Base-by-base conservation (phyloP, 2,888 invertebrate genomes). In the Papilio gigon region DNA sequence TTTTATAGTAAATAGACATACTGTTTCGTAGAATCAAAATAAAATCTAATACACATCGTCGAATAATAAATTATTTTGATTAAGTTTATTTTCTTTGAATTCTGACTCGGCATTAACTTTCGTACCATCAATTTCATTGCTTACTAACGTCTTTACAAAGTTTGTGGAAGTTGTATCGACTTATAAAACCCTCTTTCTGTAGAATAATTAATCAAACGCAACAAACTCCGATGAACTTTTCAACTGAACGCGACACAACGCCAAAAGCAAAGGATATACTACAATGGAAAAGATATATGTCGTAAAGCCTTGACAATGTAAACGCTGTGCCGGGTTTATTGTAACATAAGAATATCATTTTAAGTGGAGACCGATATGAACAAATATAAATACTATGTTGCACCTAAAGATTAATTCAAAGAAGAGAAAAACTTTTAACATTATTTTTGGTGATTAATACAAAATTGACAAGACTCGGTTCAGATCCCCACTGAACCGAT, bases 151-250 rank as follows among this genome's bases (percentile, higher is more conserved):
- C 62, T 58, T 63, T 44, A 44, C 25, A 56, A 67, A 67, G 42
- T 67, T 67, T 42, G 14, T 11, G 62, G 40, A 67, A 25, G 62
- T 67, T 33, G 56, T 67, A 40, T 56, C 56, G 67, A 63, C 62
- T 67, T 67, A 56, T 67, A 63, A 67, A 67, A 44, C 62, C 67
- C 62, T 63, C 30, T 25, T 42, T 44, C 40, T 58, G n/a, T 56
- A 58, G 42, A 44, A 67, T 63, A 63, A 67, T 67, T 67, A 67
- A 67, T 67, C 62, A 62, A 58, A 42, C 67, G 35, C 30, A 40
- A 42, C 61, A 22, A 53, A 67, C 11, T 44, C 17, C 20, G 37
- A n/a, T 44, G 67, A 67, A 63, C 56, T 67, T 63, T 53, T 44
- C 56, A 44, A 44, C 56, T 42, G 22, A 37, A 62, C 14, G 47